These are phyloP conservation scores for Mormoops blainvillei DNA, from an alignment of 2,113 vertebrate species.

Conservation along the genomic window DNA sequence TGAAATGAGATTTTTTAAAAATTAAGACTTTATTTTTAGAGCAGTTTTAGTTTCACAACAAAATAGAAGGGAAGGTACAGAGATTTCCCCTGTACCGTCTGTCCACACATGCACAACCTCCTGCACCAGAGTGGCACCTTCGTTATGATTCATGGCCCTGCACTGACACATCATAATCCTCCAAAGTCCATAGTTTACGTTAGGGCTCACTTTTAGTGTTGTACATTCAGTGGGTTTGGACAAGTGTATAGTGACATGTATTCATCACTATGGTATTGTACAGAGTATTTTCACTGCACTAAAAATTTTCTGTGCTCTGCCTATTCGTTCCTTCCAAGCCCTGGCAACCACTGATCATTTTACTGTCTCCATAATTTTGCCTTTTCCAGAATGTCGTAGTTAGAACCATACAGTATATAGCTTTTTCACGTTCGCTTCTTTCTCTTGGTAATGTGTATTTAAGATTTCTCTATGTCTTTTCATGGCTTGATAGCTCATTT, in stretches of 20 bases:
- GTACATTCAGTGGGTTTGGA: neutral
- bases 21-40: neutral
- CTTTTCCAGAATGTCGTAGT: neutral
- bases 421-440: neutral
- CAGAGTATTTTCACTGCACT: neutral
- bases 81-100: neutral
- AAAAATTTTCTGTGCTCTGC: neutral
- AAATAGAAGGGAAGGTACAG: neutral
- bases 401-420: neutral
- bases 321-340: neutral
- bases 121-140: neutral
- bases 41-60: neutral
- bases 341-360: neutral
- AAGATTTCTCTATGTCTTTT: neutral
- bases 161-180: neutral
- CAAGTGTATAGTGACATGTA: neutral
- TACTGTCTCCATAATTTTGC: neutral
- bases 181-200: neutral
- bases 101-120: neutral
- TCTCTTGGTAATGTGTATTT: neutral
- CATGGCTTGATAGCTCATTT: neutral
- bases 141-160: neutral
- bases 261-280: neutral
- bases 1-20: neutral
- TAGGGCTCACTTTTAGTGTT: neutral